Evolutionary conservation across 1,140 invertebrate genomes (phyloP), one percentile per base, ranked within the genome.

Genomic region (Aphaenogaster floridana): DNA sequence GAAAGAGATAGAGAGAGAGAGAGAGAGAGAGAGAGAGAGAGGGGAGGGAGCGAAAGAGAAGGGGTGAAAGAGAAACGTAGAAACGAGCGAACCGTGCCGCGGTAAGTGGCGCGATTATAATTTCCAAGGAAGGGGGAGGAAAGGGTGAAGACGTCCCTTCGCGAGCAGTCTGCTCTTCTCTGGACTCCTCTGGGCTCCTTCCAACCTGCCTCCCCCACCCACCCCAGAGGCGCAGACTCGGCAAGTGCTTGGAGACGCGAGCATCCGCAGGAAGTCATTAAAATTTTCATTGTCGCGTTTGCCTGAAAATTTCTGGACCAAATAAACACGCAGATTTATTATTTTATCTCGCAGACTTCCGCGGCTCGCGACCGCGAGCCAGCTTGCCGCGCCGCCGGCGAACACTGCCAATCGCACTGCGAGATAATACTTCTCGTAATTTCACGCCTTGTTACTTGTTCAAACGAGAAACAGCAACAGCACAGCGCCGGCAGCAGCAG

Each of bases 61-160:
- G 52, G 72, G 59, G 21, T 57, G 52, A 45, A 76, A 68, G 81
- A 86, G 90, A 91, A 87, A 74, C 86, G 76, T n/a, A 87, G 87
- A 52, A 90, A 88, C 83, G 83, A 77, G 52, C 69, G 64, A 90
- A 66, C 80, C 79, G 85, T 77, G 84, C 63, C 87, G 77, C 80
- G 69, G 89, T 93, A 93, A 93, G 92, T 93, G 92, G 90, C 83
- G 83, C 91, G 92, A 93, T 93, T 93, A 93, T 93, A 92, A 92
- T 93, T 93, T 92, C 86, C 71, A 88, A 91, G 89, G 45, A 91
- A 91, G 50, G 54, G 42, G 74, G 61, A 86, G 88, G 76, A 74
- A 78, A 90, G 88, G 80, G 86, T 79, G 71, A 86, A 86, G 76
- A 88, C 86, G 77, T 91, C 87, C 86, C 89, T 88, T 90, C 90